These are phyloP conservation scores for Taurulus bubalis DNA, from an alignment of 2,113 vertebrate species.

Conservation along the genomic window DNA sequence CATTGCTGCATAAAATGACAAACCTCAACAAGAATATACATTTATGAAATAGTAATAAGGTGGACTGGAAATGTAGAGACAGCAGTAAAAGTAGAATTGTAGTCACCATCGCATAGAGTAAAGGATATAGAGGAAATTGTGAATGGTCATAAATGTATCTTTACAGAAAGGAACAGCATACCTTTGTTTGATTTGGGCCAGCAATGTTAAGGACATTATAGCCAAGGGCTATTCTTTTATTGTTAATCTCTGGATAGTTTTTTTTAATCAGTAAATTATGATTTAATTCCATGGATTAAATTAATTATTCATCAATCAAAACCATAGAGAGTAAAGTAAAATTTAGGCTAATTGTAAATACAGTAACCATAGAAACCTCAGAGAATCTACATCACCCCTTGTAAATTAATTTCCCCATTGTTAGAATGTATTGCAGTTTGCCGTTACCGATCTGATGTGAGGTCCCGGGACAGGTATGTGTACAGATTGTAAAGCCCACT, in stretches of 20 bases:
- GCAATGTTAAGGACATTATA: background rate
- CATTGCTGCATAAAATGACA: background rate
- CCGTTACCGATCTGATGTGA: background rate
- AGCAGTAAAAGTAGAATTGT: background rate
- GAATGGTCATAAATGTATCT: background rate
- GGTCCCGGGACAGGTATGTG: no score
- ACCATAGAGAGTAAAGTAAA: background rate
- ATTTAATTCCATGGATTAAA: background rate
- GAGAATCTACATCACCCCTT: background rate
- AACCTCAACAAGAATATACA: background rate
- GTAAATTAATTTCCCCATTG: background rate
- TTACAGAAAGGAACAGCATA: background rate
- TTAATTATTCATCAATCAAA: background rate
- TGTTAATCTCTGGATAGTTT: background rate
- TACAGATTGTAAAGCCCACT: no score
- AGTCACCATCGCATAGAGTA: background rate
- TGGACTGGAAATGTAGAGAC: background rate
- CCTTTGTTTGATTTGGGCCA: background rate
- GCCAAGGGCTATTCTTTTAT: conserved; percentile 5
- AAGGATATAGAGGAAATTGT: background rate
- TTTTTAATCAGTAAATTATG: background rate
- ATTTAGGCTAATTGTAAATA: background rate
- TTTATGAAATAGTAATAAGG: background rate
- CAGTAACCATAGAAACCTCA: background rate
- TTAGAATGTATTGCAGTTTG: background rate